Evolutionary conservation across 1,140 invertebrate species (phyloP).

Genomic region (Macrobrachium rosenbergii): DNA sequence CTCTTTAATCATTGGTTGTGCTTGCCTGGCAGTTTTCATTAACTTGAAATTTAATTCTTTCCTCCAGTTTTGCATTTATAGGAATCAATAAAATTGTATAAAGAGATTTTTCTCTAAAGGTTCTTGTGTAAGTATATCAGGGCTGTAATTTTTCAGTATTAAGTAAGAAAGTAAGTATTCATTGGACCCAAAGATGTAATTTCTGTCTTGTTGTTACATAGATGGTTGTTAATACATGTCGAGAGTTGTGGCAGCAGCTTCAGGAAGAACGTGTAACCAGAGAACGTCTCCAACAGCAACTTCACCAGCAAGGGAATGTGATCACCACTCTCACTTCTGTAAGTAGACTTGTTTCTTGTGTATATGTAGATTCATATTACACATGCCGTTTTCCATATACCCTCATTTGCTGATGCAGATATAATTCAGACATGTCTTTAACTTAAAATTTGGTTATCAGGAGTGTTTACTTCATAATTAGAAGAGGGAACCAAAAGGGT

Average conservation of each 20-base stretch:
- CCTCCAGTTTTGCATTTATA: no score
- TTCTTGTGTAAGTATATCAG: neutral
- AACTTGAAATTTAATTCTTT: no score
- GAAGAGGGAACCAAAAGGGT: no score
- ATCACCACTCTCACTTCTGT: slow-evolving; percentile 62
- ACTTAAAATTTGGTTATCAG: no score
- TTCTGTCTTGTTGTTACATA: neutral
- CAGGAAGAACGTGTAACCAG: slow-evolving; percentile 62
- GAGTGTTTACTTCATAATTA: no score
- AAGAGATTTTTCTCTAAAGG: neutral
- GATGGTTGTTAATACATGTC: slow-evolving; percentile 65
- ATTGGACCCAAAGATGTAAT: neutral
- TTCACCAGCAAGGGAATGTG: slow-evolving; percentile 62
- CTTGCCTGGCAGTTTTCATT: no score
- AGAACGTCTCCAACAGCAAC: slow-evolving; percentile 56
- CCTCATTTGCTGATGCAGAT: neutral
- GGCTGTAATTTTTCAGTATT: neutral
- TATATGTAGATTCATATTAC: neutral
- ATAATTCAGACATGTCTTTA: neutral
- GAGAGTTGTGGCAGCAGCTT: slow-evolving; percentile 62
- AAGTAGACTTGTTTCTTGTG: slow-evolving; percentile 4
- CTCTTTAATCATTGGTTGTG: no score
- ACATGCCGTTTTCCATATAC: no score
- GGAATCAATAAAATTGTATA: no score
- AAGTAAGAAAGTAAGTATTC: neutral